Conservation (phyloP, 2,888 invertebrate genomes). For the Melieria crassipennis region DNA sequence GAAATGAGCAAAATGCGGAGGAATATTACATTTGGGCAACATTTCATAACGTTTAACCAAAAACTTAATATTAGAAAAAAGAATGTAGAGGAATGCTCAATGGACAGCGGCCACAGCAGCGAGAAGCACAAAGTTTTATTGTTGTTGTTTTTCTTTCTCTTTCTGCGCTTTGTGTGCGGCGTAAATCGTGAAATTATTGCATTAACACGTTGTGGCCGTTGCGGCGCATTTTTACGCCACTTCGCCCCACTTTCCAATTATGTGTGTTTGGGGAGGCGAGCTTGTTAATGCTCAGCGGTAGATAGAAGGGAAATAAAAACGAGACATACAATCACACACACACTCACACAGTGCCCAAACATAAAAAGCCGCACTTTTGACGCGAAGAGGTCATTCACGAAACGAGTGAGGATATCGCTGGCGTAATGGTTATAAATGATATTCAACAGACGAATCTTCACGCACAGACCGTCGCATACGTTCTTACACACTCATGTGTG, state of each 20-base stretch:
- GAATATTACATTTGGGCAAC: conserved; percentile 25
- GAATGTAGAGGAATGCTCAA: too few species aligned
- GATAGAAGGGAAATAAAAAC: background rate
- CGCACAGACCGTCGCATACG: background rate
- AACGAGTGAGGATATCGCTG: conserved; percentile 3
- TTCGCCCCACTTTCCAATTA: too few species aligned
- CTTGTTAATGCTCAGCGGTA: too few species aligned
- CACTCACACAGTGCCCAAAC: background rate
- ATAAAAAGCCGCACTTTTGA: background rate
- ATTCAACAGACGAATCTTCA: background rate
- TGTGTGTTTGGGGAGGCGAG: too few species aligned
- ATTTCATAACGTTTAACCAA: background rate
- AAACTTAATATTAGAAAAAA: too few species aligned
- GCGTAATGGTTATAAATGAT: conserved; percentile 16
- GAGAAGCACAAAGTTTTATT: conserved; percentile 10
- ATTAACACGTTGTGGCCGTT: conserved; percentile 7
- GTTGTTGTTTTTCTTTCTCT: conserved; percentile 28
- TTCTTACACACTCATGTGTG: too few species aligned
- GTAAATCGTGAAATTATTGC: conserved; percentile 32
- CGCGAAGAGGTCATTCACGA: background rate
- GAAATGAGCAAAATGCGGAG: conserved; percentile 32
- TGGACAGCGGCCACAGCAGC: too few species aligned
- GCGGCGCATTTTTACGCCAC: background rate
- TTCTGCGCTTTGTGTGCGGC: conserved; percentile 25
- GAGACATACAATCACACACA: background rate